These are phyloP conservation scores for Lycaon pictus DNA, from an alignment of 2,113 vertebrate genomes.

Conservation along the genomic window DNA sequence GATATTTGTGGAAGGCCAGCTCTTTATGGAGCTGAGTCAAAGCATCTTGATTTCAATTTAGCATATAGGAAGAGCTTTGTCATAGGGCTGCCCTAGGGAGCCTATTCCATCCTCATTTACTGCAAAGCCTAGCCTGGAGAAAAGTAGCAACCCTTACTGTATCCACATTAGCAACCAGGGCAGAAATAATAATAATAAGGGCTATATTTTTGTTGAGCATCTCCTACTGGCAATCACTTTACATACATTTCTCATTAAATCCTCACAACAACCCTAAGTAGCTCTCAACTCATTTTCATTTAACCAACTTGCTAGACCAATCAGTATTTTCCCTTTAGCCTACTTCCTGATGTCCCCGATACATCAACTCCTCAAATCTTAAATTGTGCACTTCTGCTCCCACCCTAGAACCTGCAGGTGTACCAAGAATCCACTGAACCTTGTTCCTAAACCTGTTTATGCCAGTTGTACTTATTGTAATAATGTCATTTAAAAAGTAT, in stretches of 20 bases:
- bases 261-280: neutral
- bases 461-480: neutral
- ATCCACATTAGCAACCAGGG: neutral
- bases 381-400: neutral
- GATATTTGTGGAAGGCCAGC: neutral
- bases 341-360: neutral
- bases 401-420: neutral
- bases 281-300: neutral
- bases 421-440: neutral
- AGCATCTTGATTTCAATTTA: slow-evolving; percentile 3
- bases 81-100: neutral
- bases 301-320: neutral
- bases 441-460: neutral
- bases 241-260: neutral
- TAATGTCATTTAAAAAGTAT: neutral
- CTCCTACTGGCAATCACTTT: neutral
- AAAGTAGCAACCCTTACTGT: neutral
- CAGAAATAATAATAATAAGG: neutral
- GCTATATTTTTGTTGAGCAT: neutral
- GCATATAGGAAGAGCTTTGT: neutral
- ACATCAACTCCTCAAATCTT: neutral
- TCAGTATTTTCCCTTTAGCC: neutral
- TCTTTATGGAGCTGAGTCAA: neutral
- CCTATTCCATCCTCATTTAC: neutral
- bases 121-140: neutral